A percentile compares a stretch with the other conserved stretches of the same genome.
phyloP scores from a whole-genome alignment of 2,888 invertebrate genomes.

The Chironomus riparius region DNA sequence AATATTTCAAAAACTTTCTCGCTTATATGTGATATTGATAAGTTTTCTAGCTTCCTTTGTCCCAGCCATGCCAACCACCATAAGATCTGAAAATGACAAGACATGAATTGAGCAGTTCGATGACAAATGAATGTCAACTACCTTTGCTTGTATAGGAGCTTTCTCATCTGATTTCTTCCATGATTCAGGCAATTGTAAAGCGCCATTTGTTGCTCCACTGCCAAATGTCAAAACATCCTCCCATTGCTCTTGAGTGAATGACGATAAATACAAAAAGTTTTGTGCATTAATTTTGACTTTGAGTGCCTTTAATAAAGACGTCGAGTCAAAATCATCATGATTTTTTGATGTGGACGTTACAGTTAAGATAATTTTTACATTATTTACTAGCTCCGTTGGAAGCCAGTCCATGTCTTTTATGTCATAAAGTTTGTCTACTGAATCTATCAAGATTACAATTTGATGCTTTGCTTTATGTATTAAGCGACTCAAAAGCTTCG shows the following conservation, averaged over 20 bases:
- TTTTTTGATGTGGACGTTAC: constrained; percentile 32
- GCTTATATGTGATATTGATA: constrained; percentile 47
- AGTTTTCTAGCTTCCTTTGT: constrained; percentile 48
- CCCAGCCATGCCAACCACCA: constrained; percentile 56
- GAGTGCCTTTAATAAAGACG: neutral
- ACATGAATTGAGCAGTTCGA: too few species aligned
- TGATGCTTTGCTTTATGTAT: constrained; percentile 43
- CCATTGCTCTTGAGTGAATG: constrained; percentile 40
- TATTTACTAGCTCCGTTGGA: constrained; percentile 60
- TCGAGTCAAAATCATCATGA: neutral
- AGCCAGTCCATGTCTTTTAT: constrained; percentile 61
- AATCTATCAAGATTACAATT: constrained; percentile 66
- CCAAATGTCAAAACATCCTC: constrained; percentile 39
- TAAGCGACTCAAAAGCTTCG: constrained; percentile 45
- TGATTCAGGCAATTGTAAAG: constrained; percentile 37
- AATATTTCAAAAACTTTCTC: constrained; percentile 59
- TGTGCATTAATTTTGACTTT: constrained; percentile 24
- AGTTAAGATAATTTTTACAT: constrained; percentile 66
- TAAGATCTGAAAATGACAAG: constrained; percentile 40
- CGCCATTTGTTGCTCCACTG: constrained; percentile 34
- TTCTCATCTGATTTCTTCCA: constrained; percentile 38
- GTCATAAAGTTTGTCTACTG: constrained; percentile 52
- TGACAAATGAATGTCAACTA: neutral
- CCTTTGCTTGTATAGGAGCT: constrained; percentile 39
- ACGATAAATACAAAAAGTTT: constrained; percentile 37